Percentiles rank a stretch among this genome's conserved stretches.
phyloP scores from a whole-genome alignment of 2,113 vertebrate species.

The Bettongia penicillata region DNA sequence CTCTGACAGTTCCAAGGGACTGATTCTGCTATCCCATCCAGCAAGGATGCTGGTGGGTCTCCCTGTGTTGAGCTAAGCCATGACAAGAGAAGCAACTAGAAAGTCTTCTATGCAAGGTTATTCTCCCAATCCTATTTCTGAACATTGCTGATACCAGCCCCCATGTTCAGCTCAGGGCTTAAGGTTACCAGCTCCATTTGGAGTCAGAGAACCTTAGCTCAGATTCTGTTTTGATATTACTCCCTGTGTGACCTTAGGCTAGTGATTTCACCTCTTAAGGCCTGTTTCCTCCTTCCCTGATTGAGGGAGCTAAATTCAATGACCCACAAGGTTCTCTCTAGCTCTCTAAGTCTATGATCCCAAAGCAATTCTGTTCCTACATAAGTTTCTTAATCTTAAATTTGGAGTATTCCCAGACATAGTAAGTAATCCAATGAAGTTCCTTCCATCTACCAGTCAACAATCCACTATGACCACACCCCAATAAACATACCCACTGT shows the following conservation, averaged over 20 bases:
- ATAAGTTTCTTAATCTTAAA: background rate
- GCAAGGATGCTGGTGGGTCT: background rate
- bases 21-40: background rate
- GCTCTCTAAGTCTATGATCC: background rate
- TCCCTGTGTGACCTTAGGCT: background rate
- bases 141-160: background rate
- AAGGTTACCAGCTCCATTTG: background rate
- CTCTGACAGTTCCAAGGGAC: constrained; percentile 71
- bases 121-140: background rate
- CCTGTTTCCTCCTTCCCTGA: background rate
- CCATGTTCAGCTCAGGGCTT: background rate
- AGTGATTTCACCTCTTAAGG: background rate
- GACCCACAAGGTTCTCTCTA: background rate
- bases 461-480: background rate
- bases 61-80: background rate
- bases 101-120: background rate
- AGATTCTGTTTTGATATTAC: background rate
- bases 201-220: background rate
- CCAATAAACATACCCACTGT: background rate
- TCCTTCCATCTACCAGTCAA: background rate
- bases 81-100: background rate
- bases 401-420: background rate
- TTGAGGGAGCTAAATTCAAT: background rate
- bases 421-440: background rate
- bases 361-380: background rate